Conservation (phyloP, 2,888 invertebrate species). For the Neoitamus cyanurus region DNA sequence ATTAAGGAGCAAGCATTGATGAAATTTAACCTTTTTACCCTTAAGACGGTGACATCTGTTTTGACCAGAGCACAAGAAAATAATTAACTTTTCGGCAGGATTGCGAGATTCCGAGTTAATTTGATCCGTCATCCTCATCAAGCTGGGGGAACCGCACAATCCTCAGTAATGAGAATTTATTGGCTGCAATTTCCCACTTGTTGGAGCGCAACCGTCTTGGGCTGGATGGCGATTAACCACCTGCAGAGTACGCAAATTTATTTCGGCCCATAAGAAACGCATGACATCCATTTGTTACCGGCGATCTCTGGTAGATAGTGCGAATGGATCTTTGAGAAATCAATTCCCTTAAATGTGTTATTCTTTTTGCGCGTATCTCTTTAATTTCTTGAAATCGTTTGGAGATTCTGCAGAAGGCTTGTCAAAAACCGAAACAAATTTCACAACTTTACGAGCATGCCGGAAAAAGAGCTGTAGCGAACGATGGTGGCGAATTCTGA, state of each 20-base stretch:
- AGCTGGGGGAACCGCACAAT: background rate
- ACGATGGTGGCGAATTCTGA: background rate
- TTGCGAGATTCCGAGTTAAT: background rate
- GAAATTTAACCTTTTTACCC: background rate
- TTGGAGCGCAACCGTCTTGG: background rate
- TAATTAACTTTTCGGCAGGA: background rate
- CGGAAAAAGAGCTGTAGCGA: background rate
- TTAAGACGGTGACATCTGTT: background rate
- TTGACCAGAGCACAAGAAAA: background rate
- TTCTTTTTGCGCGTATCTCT: background rate
- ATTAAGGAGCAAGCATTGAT: background rate
- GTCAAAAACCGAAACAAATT: background rate
- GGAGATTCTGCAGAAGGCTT: background rate
- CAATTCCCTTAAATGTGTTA: background rate
- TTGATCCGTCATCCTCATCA: background rate
- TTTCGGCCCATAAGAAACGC: conserved; percentile 9
- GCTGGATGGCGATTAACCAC: conserved; percentile 21
- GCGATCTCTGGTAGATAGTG: background rate
- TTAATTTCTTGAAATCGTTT: background rate
- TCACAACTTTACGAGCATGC: background rate
- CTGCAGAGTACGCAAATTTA: conserved; percentile 26
- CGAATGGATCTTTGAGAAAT: background rate
- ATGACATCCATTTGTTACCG: background rate
- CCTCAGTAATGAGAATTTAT: conserved; percentile 29
- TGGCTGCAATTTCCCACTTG: conserved; percentile 19